phyloP scores from a whole-genome alignment of 2,888 invertebrate genomes.

The Halocaridina rubra region DNA sequence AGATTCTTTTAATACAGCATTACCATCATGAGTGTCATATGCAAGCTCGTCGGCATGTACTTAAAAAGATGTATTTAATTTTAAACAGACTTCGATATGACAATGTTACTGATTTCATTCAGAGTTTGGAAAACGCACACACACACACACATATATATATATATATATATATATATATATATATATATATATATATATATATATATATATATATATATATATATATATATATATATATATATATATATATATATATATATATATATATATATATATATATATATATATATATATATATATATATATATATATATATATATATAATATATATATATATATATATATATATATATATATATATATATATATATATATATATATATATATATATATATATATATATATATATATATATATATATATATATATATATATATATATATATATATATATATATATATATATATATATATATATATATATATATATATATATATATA shows the following conservation, averaged over 20 bases:
- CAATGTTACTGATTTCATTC: too few species aligned
- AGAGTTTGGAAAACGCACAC: too few species aligned
- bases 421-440: too few species aligned
- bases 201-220: conserved; percentile 4
- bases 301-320: background rate
- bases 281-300: background rate
- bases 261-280: background rate
- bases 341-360: background rate
- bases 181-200: background rate
- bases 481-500: too few species aligned
- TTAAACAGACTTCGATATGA: too few species aligned
- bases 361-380: background rate
- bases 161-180: conserved; percentile 2
- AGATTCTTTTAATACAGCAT: too few species aligned
- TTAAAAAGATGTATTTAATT: too few species aligned
- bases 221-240: conserved; percentile 13
- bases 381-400: background rate
- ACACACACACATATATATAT: conserved; percentile 22
- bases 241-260: conserved; percentile 16
- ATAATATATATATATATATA: background rate
- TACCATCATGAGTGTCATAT: background rate
- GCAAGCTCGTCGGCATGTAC: too few species aligned
- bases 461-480: too few species aligned
- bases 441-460: too few species aligned
- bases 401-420: too few species aligned